Conservation (phyloP, 92 coral and sea anemone species). For the Muricea muricata region DNA sequence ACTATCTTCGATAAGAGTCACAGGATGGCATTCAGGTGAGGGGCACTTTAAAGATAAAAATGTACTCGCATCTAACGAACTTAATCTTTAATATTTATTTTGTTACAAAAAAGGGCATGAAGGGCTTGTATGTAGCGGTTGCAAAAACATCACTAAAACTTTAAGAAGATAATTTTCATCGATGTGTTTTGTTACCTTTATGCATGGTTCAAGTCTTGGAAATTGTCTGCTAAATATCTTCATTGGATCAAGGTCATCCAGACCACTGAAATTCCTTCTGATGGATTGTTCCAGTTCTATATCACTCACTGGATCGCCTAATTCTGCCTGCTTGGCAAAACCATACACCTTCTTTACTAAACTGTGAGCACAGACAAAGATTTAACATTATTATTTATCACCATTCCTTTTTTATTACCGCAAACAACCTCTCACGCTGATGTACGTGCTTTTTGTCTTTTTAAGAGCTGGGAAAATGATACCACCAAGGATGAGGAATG, state of each 20-base stretch:
- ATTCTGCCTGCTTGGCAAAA: constrained; percentile 27
- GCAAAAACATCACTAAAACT: too few species aligned
- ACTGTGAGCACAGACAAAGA: constrained; percentile 25
- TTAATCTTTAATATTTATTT: not conserved
- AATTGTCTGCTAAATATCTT: too few species aligned
- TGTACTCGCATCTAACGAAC: not conserved
- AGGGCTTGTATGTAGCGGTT: too few species aligned
- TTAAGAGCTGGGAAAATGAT: too few species aligned
- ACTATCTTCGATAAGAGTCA: constrained; percentile 77
- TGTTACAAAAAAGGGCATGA: too few species aligned
- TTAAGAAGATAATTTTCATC: too few species aligned
- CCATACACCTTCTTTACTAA: constrained; percentile 72
- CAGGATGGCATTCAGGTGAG: constrained; percentile 52
- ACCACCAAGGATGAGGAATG: too few species aligned
- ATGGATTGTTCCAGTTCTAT: too few species aligned
- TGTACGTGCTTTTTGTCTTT: not conserved
- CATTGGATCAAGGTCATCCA: too few species aligned
- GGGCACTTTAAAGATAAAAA: not conserved
- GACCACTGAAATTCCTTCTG: too few species aligned
- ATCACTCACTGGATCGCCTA: constrained; percentile 31
- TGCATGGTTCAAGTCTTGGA: not conserved
- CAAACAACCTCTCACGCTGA: too few species aligned
- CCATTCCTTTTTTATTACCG: too few species aligned
- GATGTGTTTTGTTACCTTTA: not conserved
- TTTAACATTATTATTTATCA: not conserved